These are phyloP conservation scores for Philopotamus ludificatus DNA, from an alignment of 1,140 invertebrate species.

Conservation along the genomic window DNA sequence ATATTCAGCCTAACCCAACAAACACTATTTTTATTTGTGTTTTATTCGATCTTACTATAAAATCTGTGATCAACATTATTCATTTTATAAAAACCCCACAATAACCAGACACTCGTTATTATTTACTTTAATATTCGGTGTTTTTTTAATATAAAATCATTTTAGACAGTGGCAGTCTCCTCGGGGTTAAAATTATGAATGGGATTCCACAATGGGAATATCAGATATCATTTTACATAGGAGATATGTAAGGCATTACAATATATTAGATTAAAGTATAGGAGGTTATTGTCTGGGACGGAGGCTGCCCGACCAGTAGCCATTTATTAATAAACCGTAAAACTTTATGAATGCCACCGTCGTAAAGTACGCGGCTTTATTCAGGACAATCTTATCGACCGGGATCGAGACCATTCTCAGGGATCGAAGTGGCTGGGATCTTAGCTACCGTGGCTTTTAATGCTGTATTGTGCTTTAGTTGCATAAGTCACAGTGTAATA, in stretches of 20 bases:
- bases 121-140: no score
- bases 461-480: no score
- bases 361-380: constrained; percentile 25
- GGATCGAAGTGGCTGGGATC: not conserved
- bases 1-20: not conserved
- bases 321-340: constrained; percentile 34
- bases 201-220: constrained; percentile 32
- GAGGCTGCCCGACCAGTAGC: constrained; percentile 19
- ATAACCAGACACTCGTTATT: not conserved
- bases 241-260: constrained; percentile 27
- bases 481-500: no score
- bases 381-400: constrained; percentile 5
- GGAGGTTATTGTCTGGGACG: constrained; percentile 8
- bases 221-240: constrained; percentile 36
- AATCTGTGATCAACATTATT: constrained; percentile 20
- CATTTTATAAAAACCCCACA: constrained; percentile 10
- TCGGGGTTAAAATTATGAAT: constrained; percentile 14
- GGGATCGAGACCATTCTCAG: not conserved
- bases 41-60: not conserved
- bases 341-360: constrained; percentile 33
- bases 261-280: constrained; percentile 31
- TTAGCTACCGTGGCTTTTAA: no score
- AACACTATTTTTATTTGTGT: constrained; percentile 19
- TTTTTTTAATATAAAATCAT: no score
- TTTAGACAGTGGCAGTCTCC: no score